phyloP scores from a whole-genome alignment of 2,113 vertebrate genomes.

The Cynoglossus semilaevis region DNA sequence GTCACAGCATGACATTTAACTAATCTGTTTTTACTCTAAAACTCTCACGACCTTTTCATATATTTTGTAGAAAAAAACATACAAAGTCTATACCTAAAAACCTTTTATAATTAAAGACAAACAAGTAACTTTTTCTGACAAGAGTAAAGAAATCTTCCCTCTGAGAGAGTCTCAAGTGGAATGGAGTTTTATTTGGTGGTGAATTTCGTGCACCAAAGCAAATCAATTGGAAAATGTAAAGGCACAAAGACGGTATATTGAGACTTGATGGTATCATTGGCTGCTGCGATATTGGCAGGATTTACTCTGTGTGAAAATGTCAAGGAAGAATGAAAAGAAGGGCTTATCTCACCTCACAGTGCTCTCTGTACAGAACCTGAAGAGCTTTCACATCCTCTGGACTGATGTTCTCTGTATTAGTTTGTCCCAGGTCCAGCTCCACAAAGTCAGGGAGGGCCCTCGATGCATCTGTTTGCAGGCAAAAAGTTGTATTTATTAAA shows the following conservation, averaged over 20 bases:
- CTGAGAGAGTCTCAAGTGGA: not conserved
- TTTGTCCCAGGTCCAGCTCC: slow-evolving; percentile 81
- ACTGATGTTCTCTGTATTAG: slow-evolving; percentile 81
- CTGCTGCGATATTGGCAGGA: not conserved
- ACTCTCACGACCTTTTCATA: slow-evolving; percentile 43
- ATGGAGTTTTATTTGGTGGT: not conserved
- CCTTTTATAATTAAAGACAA: too few species aligned
- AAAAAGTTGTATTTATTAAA: not conserved
- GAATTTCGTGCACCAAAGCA: not conserved
- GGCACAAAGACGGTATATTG: not conserved
- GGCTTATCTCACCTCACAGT: slow-evolving; percentile 87
- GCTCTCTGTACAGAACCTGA: slow-evolving; percentile 89
- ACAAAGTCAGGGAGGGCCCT: slow-evolving; percentile 91
- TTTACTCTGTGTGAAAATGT: not conserved
- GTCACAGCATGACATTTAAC: slow-evolving; percentile 48
- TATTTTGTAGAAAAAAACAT: slow-evolving; percentile 14
- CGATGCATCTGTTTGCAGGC: slow-evolving; percentile 80
- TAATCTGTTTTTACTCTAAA: slow-evolving; percentile 2
- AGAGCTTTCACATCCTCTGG: slow-evolving; percentile 86
- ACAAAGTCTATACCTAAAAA: slow-evolving; percentile 14
- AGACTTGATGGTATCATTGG: slow-evolving; percentile 1
- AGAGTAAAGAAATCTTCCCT: not conserved
- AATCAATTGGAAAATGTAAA: not conserved
- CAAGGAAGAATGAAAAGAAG: not conserved
- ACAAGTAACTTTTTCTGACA: not conserved